These are phyloP conservation scores for Scolopax mira DNA, from an alignment of 2,113 vertebrate species.

Conservation along the genomic window DNA sequence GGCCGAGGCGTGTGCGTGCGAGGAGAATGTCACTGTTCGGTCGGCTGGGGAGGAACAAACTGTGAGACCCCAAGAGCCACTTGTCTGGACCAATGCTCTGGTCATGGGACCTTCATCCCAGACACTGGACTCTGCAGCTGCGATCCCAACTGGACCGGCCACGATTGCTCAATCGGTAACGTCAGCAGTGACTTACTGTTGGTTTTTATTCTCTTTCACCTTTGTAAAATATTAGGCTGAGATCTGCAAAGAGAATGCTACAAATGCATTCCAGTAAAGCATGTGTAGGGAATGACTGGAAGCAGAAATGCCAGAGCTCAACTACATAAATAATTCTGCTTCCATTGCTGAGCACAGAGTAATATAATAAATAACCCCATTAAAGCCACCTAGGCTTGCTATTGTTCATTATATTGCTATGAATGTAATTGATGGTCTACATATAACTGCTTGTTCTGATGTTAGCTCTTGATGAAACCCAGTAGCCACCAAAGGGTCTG, in stretches of 20 bases:
- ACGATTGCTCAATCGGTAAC: constrained; percentile 93
- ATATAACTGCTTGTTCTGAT: background rate
- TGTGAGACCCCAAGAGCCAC: constrained; percentile 92
- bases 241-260: background rate
- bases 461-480: background rate
- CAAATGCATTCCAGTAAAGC: background rate
- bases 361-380: constrained; percentile 34
- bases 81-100: constrained; percentile 95
- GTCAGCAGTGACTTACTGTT: background rate
- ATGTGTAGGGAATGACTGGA: background rate
- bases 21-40: constrained; percentile 94
- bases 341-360: background rate
- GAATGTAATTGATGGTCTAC: background rate
- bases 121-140: constrained; percentile 92
- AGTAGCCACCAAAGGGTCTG: background rate
- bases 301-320: background rate
- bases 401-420: background rate
- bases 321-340: constrained; percentile 36
- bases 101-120: constrained; percentile 88
- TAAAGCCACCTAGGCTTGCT: constrained; percentile 16
- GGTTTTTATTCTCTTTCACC: background rate
- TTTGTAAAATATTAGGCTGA: background rate
- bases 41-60: constrained; percentile 93
- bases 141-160: constrained; percentile 94
- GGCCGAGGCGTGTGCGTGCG: constrained; percentile 92